Percentiles rank a stretch among this genome's conserved stretches.
Conservation (phyloP, 2,888 invertebrate species). For the Tupiocoris notatus region DNA sequence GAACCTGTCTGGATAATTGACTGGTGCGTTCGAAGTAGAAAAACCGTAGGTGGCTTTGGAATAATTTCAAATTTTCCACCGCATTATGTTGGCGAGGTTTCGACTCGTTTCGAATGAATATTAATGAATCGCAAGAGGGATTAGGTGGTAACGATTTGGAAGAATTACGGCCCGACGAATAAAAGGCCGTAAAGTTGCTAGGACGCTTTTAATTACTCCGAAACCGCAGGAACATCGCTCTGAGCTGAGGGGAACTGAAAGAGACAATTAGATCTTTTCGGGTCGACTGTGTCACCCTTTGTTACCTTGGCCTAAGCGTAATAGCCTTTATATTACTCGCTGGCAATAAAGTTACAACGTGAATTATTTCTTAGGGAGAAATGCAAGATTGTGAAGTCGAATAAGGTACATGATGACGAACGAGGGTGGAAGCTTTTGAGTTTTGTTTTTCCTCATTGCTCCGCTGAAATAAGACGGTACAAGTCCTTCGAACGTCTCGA, state of each 20-base stretch:
- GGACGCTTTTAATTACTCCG: not conserved
- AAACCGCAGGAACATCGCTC: not conserved
- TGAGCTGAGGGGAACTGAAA: not conserved
- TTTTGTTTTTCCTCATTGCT: not conserved
- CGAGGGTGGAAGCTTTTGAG: not conserved
- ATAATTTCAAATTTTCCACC: not conserved
- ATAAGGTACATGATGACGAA: not conserved
- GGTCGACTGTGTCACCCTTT: not conserved
- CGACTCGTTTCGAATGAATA: not conserved
- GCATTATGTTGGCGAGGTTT: not conserved
- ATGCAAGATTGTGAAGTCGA: not conserved
- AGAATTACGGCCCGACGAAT: not conserved
- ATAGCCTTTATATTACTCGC: slow-evolving; percentile 1
- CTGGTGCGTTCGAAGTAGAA: no score
- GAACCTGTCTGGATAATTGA: no score
- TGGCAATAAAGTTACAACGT: slow-evolving; percentile 34
- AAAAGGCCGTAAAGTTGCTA: not conserved
- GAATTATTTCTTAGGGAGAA: slow-evolving; percentile 17
- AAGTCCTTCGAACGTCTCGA: not conserved
- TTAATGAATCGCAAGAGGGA: not conserved
- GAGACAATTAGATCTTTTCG: not conserved
- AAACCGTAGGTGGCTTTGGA: no score
- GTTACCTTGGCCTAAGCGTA: not conserved
- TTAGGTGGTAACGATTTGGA: not conserved
- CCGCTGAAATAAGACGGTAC: slow-evolving; percentile 22